Conservation (phyloP, 2,888 invertebrate genomes). For the Limnephilus lunatus region DNA sequence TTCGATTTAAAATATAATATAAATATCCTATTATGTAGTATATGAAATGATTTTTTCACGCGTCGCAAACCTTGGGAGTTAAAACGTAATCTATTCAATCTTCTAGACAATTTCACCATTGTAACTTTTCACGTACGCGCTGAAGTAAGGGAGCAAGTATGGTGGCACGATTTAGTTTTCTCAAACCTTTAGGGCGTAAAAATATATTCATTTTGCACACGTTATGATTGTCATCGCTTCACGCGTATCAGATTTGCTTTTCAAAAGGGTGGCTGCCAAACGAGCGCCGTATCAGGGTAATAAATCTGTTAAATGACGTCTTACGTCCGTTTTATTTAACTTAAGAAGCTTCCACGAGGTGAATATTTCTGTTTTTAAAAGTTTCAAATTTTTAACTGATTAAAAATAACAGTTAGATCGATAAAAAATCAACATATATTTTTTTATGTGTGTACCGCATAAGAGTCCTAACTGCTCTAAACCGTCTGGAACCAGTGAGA, state of each 20-base stretch:
- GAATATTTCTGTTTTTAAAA: background rate
- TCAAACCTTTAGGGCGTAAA: background rate
- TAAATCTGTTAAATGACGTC: constrained; percentile 12
- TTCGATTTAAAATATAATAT: background rate
- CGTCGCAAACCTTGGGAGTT: background rate
- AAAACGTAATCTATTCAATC: background rate
- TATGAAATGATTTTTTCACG: background rate
- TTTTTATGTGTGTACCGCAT: too few relatives aligned
- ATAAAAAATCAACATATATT: too few relatives aligned
- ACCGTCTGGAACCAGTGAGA: too few relatives aligned
- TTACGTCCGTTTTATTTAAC: background rate
- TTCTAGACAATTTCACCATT: background rate
- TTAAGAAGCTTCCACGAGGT: background rate
- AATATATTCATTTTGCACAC: background rate
- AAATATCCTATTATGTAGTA: background rate
- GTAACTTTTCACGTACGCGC: background rate
- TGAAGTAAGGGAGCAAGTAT: background rate
- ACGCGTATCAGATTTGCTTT: background rate
- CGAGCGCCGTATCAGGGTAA: background rate
- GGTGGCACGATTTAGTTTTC: background rate
- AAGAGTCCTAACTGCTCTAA: too few relatives aligned
- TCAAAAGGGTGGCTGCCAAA: background rate
- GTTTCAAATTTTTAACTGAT: background rate
- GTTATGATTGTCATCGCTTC: background rate
- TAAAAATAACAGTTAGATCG: background rate